These are phyloP conservation scores for Podarcis muralis DNA, from an alignment of 2,113 vertebrate genomes.

Conservation along the genomic window DNA sequence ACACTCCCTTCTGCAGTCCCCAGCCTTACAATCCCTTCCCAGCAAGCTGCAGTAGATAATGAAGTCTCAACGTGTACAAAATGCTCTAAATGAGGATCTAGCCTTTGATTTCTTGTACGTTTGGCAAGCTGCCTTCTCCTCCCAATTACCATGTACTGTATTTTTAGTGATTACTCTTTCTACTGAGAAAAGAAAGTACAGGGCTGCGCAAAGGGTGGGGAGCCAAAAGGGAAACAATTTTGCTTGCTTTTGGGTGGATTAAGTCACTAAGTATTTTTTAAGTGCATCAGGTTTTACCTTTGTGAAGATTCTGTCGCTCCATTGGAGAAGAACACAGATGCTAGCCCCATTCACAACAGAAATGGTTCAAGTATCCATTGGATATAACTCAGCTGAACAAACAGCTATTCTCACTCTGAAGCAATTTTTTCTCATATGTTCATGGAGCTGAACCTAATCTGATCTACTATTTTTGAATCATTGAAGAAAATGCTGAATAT, in stretches of 20 bases:
- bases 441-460: background rate
- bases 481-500: background rate
- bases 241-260: background rate
- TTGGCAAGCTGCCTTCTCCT: constrained; percentile 26
- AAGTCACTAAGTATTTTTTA: background rate
- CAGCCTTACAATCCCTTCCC: background rate
- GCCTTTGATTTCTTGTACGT: constrained; percentile 10
- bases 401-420: constrained; percentile 6
- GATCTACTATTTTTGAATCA: constrained; percentile 13
- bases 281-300: constrained; percentile 7
- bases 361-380: background rate
- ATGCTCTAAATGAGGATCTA: constrained; percentile 3
- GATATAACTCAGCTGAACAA: background rate
- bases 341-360: background rate
- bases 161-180: constrained; percentile 23
- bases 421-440: background rate
- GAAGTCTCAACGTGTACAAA: constrained; percentile 11
- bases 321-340: constrained; percentile 1
- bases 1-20: background rate
- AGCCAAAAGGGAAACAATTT: background rate
- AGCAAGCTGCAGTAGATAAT: constrained; percentile 5
- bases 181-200: background rate
- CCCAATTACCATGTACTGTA: constrained; percentile 21
- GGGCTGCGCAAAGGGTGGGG: background rate
- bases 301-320: constrained; percentile 8